These are phyloP conservation scores for Camponotus pennsylvanicus DNA, from an alignment of 1,140 invertebrate species.

Conservation along the genomic window DNA sequence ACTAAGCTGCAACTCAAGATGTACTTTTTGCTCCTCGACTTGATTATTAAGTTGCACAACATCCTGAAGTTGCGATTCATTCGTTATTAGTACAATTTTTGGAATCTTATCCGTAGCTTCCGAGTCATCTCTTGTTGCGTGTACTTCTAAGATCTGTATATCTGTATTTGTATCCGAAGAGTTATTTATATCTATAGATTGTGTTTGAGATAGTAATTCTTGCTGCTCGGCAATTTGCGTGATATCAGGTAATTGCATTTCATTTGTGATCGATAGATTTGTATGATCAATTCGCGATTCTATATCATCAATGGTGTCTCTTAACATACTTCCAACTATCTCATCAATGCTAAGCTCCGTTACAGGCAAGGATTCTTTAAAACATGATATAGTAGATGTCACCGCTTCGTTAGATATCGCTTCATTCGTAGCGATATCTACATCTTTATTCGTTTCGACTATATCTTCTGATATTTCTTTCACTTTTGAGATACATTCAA, in stretches of 20 bases:
- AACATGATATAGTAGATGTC: not conserved
- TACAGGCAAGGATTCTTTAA: not conserved
- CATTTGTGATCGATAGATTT: not conserved
- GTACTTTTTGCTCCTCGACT: not conserved
- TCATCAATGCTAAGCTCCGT: slow-evolving; percentile 70
- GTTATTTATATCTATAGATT: not conserved
- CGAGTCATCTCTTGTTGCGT: not conserved
- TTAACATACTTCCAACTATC: slow-evolving; percentile 66
- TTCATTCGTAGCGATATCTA: not conserved
- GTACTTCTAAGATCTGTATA: not conserved
- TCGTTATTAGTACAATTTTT: not conserved
- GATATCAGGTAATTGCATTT: not conserved
- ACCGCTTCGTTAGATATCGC: not conserved
- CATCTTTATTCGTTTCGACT: not conserved
- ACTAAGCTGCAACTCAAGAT: not conserved
- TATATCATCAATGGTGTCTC: not conserved
- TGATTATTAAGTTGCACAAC: not conserved
- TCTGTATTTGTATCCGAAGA: not conserved
- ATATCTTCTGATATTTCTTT: not conserved
- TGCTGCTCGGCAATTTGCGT: slow-evolving; percentile 18
- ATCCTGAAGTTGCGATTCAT: not conserved
- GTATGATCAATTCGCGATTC: not conserved
- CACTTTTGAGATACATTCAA: not conserved
- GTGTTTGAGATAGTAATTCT: not conserved
- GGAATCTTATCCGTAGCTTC: not conserved